These are phyloP conservation scores for Eurosta solidaginis DNA, from an alignment of 1,140 invertebrate genomes.

Conservation along the genomic window DNA sequence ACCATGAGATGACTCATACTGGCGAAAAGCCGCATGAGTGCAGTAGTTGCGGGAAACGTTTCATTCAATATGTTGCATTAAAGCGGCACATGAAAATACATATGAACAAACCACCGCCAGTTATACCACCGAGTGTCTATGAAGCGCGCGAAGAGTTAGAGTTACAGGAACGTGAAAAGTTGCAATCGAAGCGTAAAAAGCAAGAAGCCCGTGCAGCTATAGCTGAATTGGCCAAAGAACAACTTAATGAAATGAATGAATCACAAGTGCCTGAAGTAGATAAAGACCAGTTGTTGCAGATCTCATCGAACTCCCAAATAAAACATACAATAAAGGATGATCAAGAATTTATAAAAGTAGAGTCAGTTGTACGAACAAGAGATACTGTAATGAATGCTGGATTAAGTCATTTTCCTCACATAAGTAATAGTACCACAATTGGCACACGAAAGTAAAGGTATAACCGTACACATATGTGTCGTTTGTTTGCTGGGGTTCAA, in stretches of 20 bases:
- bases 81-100: slow-evolving; percentile 57
- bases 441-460: background rate
- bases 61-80: slow-evolving; percentile 52
- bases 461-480: no score
- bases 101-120: slow-evolving; percentile 47
- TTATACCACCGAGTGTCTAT: slow-evolving; percentile 52
- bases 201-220: slow-evolving; percentile 50
- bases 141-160: slow-evolving; percentile 52
- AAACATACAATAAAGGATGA: background rate
- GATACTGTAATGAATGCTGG: background rate
- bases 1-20: slow-evolving; percentile 58
- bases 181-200: slow-evolving; percentile 46
- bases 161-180: slow-evolving; percentile 50
- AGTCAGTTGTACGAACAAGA: background rate
- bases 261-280: slow-evolving; percentile 40
- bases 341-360: slow-evolving; percentile 13
- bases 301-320: background rate
- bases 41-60: slow-evolving; percentile 51
- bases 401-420: background rate
- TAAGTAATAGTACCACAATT: background rate
- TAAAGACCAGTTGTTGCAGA: background rate
- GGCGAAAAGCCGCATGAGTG: slow-evolving; percentile 61
- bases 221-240: slow-evolving; percentile 51
- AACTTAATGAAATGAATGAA: slow-evolving; percentile 45
- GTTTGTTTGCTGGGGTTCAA: no score